Base-by-base conservation (phyloP, 1,140 invertebrate species). In the Eriosoma lanigerum region DNA sequence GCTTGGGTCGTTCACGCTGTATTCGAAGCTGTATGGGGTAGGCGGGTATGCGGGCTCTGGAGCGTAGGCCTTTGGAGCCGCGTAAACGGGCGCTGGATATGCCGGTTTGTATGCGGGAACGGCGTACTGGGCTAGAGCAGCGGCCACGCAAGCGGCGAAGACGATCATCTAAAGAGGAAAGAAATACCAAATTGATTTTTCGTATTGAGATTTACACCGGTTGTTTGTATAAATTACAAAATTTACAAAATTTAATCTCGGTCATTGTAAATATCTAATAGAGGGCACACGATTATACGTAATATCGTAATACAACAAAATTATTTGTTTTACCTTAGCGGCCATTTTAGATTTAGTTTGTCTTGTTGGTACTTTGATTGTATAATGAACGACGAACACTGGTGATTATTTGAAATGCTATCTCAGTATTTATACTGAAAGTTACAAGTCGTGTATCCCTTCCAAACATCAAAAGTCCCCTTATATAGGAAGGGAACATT, bases 1-100 rank as follows among this genome's bases (percentile, higher is more conserved):
- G 50, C 83, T 66, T 0, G 83, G 78, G 68, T 84, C 84, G 54
- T 82, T 82, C n/a, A 84, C 84, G 32, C 75, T 82, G 73, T 84
- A 84, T n/a, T 81, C 81, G 83, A 83, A 84, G 76, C 82, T 81
- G 82, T 84, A 84, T 8, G 21, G 10, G 21, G 54, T 26, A 24
- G 54, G 5, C 80, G 76, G 54, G 26, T 82, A 70, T 15, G 81
- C 83, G n/a, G 80, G 52, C 54, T 32, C 19, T n/a, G 81, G 75
- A 17, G 81, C 81, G 19, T 52, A 56, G 21, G 73, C 73, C 32
- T 38, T 38, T 15, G 26, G 50, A 2, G 56, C 56, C 3, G 56
- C 0, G 54, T 56, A 56, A 2, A 21, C 48, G 26, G 52, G 56
- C 21, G 76, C 73, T 1, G 81, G 60, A n/a, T 83, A 83, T 17